Base-by-base conservation (phyloP, 2,888 invertebrate species). In the Eilema caniola region DNA sequence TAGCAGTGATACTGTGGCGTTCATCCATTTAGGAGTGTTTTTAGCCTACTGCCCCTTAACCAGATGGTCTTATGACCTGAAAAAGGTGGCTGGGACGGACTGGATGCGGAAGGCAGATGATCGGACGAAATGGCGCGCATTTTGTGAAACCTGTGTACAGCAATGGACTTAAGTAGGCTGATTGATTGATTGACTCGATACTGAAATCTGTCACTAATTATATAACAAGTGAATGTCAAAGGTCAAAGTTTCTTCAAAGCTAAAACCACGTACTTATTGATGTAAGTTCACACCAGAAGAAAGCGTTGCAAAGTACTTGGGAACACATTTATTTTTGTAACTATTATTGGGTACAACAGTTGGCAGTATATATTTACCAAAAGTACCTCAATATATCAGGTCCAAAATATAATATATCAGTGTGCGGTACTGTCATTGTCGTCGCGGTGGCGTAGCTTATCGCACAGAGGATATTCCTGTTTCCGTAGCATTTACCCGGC, bases 401-500 rank as follows among this genome's bases (percentile, higher is more conserved):
- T 20, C 41, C 20, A 41, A 20, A 62, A 41, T 62, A 41, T 20
- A 25, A 4, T 25, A 24, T 25, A 62, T n/a, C 20, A 37, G 24
- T 12, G n/a, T 57, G 56, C 16, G 11, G 33, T 69, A 72, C 76
- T 80, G 77, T 76, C 76, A 73, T 68, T 73, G 74, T 75, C 75
- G 78, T 75, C 75, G 75, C 69, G 72, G 69, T 66, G 65, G 73
- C 65, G 73, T 83, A 81, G 84, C 86, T 88, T 91, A 91, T 91
- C 90, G 89, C 88, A 86, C 84, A 86, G 86, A 66, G 82, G 83
- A 84, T 82, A 84, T 89, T 88, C 84, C 84, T 77, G 81, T 82
- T 88, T 90, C 88, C 89, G 89, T 87, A 86, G 84, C n/a, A 62
- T 65, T 64, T 83, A 86, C 86, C 86, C 88, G 87, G 81, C 79